Base-by-base conservation (phyloP, 2,888 invertebrate genomes). In the Dione juno region DNA sequence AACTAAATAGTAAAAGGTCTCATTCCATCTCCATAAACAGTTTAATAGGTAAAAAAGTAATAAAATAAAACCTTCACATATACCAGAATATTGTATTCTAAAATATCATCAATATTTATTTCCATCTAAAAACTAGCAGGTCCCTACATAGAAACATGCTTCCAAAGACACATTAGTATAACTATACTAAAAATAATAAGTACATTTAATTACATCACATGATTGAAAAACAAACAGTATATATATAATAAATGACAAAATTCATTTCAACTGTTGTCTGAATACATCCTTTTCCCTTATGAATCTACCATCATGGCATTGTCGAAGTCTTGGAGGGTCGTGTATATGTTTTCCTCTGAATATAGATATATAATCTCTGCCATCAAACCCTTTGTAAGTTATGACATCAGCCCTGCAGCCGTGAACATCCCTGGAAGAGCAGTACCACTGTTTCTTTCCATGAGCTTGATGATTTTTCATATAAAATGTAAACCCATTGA, bases 391-490 rank as follows among this genome's bases (percentile, higher is more conserved):
- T 79, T 87, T 90, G 79, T 89, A 92, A 0, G 92, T 93, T 73
- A 93, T 92, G 74, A 93, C 92, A 48, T 93, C 92, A 66, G 92
- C 92, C 14, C 92, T 79, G 74, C 92, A 93, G 2, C 92, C 92
- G 8, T 89, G 87, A 59, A 92, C 90, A 13, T 93, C 92, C 72
- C 92, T 87, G 0, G 92, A 91, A 2, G 92, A 92, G 73, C 92
- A 93, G 74, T 93, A 93, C 92, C 92, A 92, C 74, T 93, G 92
- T 76, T 93, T 93, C 76, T 92, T 92, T 2, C 92, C 92, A 74
- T 92, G 90, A 0, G 92, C 92, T 74, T 92, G 92, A 75, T 92
- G 92, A 74, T 93, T 93, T 77, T 93, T 93, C 92, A 92, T 91
- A 71, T 93, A 93, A 77, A 93, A 93, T 11, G 92, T 93, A 74